Percentiles rank a stretch among this genome's conserved stretches.
Conservation (phyloP, 2,113 vertebrate species). For the Herpetotheres cachinnans region DNA sequence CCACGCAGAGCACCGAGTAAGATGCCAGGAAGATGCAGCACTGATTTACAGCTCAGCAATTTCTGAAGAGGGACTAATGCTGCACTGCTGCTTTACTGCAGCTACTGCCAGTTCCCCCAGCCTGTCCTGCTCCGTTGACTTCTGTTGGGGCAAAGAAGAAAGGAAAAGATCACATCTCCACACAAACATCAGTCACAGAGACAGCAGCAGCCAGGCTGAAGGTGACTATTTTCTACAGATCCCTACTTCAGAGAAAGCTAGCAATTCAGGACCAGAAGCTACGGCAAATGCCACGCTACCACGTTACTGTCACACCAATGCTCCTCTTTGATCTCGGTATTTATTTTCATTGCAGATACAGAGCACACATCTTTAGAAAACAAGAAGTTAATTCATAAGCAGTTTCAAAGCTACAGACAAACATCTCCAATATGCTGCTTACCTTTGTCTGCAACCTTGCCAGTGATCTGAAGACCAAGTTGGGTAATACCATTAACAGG, state of each 20-base stretch:
- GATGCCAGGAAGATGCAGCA: neutral
- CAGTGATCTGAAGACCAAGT: neutral
- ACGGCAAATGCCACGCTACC: rapidly evolving
- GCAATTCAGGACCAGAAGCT: neutral
- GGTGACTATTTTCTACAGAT: neutral
- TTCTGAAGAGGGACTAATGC: neutral
- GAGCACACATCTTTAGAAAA: neutral
- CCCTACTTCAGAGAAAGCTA: neutral
- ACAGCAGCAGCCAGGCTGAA: neutral
- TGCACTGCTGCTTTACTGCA: neutral
- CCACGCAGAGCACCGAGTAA: neutral
- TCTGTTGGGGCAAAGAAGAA: neutral
- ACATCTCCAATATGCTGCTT: neutral
- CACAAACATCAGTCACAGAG: too few relatives aligned
- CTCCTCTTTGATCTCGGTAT: neutral
- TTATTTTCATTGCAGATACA: neutral
- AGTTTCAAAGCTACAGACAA: neutral
- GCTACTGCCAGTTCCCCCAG: neutral
- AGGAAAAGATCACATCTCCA: neutral
- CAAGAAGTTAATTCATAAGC: neutral
- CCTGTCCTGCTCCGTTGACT: neutral
- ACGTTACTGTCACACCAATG: neutral
- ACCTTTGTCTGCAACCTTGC: neutral
- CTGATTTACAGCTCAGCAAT: neutral
- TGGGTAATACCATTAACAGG: neutral